Base-by-base conservation (phyloP, 2,888 invertebrate genomes). In the Sylvicola cinctus region DNA sequence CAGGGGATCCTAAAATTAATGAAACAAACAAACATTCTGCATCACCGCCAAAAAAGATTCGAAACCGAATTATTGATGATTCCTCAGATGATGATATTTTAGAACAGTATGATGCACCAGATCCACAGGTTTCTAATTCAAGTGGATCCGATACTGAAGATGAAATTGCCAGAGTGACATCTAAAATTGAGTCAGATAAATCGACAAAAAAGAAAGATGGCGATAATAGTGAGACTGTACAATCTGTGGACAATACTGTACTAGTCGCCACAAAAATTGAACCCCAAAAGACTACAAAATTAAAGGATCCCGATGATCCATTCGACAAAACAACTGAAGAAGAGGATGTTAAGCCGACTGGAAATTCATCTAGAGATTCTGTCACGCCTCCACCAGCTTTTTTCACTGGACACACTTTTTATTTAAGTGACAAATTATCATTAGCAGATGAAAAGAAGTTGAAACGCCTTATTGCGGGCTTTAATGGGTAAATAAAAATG, bases 371-470 rank as follows among this genome's bases (percentile, higher is more conserved):
- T 12, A 20, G 16, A n/a, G 14, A 16, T 10, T 6, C 5, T 12
- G 15, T 14, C 12, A 6, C 8, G 17, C 14, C 26, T 7, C 12
- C n/a, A 32, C 32, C 32, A 23, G 10, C 26, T 12, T 17, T 28
- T 13, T 36, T 34, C 11, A 25, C 28, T 16, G 23, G 31, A 11
- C 33, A 36, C 27, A 13, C 10, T n/a, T 36, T 38, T 30, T 36
- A 36, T 33, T 17, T 38, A 14, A 34, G 33, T 29, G 14, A 10
- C 12, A 30, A 34, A 14, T 16, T 36, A 13, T 4, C 29, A 10
- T 17, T 29, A 3, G 32, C 23, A 6, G 34, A 32, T 16, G 14
- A 15, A 16, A 34, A 36, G 2, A 34, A 36, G 17, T 20, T 38
- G 29, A 29, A 31, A 7, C 11, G 25, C 11, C 8, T 32, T 7